A percentile compares a stretch with the other conserved stretches of the same genome.
phyloP scores from a whole-genome alignment of 2,113 vertebrate genomes.

The Larimichthys polyactis region DNA sequence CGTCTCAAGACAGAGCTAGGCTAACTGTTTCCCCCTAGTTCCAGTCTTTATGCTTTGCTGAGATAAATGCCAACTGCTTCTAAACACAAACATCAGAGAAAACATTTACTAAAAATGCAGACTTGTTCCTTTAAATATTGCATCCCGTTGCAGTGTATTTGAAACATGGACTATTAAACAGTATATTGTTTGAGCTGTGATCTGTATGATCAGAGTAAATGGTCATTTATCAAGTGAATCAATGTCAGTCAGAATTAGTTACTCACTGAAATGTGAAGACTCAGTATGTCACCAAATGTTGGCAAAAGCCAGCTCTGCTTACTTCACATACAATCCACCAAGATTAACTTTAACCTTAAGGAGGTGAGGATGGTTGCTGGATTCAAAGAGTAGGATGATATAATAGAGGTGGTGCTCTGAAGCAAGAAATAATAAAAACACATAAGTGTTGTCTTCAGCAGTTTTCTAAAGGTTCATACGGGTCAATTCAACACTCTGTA shows the following conservation, averaged over 20 bases:
- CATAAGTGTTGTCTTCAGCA: not conserved
- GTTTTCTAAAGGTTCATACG: not conserved
- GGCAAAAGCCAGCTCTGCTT: not conserved
- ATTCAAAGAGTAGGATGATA: not conserved
- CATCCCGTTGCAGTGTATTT: not conserved
- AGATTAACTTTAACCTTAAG: not conserved
- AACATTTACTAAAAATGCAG: not conserved
- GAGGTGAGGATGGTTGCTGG: not conserved
- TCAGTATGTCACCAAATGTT: not conserved
- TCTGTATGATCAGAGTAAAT: not conserved
- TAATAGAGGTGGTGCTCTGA: too few species aligned
- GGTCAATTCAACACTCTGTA: not conserved
- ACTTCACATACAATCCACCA: not conserved
- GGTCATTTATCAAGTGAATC: not conserved
- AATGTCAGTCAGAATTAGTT: not conserved
- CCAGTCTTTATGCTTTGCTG: not conserved
- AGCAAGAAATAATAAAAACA: not conserved
- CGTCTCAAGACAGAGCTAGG: not conserved
- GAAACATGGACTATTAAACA: not conserved
- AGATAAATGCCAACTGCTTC: not conserved
- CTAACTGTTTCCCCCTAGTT: not conserved
- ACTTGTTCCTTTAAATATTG: not conserved
- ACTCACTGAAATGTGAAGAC: not conserved
- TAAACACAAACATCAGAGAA: not conserved
- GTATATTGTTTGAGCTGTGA: not conserved